A percentile compares a stretch with the other conserved stretches of the same genome.
Conservation (phyloP, 2,797 vertebrate genomes). For the Micrastur ruficollis region DNA sequence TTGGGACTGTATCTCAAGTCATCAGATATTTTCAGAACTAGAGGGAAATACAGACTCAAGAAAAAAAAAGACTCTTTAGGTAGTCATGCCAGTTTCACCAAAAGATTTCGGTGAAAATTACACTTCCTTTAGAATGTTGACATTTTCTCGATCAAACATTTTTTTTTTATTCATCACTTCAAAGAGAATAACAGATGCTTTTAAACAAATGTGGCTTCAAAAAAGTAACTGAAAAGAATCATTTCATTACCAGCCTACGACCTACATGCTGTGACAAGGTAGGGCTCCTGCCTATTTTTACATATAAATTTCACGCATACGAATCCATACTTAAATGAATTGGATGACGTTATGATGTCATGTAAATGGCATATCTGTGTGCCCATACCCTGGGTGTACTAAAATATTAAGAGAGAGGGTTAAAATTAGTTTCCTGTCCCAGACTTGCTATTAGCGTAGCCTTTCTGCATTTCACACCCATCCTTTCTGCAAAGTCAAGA, state of each 20-base stretch:
- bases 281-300: neutral
- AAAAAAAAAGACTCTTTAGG: neutral
- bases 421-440: neutral
- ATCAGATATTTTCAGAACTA: neutral
- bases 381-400: neutral
- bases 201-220: neutral
- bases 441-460: neutral
- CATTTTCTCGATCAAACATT: neutral
- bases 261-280: too few relatives aligned
- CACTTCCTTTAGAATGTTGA: neutral
- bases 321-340: neutral
- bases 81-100: neutral
- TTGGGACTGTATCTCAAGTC: neutral
- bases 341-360: neutral
- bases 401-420: neutral
- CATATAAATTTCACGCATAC: too few relatives aligned
- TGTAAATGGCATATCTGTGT: neutral
- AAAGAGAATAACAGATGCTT: neutral
- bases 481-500: neutral
- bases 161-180: neutral
- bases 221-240: neutral
- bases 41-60: neutral
- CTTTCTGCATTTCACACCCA: neutral
- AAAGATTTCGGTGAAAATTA: neutral
- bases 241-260: neutral